Conservation (phyloP, 2,113 vertebrate genomes). For the Upupa epops region DNA sequence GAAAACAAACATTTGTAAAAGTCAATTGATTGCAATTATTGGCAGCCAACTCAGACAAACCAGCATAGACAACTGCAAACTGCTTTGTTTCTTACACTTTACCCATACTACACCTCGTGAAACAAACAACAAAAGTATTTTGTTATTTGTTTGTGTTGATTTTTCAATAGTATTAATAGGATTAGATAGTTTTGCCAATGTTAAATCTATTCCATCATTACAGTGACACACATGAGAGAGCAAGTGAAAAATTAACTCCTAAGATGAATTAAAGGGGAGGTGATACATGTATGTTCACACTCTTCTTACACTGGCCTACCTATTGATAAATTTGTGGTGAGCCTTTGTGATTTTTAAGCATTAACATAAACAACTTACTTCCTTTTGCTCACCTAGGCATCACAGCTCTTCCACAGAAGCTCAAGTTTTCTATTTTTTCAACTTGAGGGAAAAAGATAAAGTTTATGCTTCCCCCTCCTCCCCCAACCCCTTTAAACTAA, state of each 20-base stretch:
- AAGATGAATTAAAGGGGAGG: neutral
- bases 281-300: neutral
- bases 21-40: neutral
- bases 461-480: neutral
- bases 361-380: neutral
- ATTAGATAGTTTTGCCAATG: neutral
- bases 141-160: neutral
- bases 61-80: neutral
- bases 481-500: neutral
- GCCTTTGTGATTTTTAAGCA: neutral
- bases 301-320: neutral
- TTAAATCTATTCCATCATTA: neutral
- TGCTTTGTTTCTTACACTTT: neutral
- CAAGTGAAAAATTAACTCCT: neutral
- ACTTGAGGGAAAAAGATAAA: constrained; percentile 1
- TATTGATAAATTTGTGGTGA: neutral
- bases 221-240: neutral
- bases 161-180: neutral
- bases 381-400: neutral
- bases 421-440: neutral
- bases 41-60: neutral
- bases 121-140: neutral
- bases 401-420: neutral
- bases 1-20: constrained; percentile 28
- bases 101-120: neutral